Percentiles rank a stretch among this genome's conserved stretches.
These are phyloP conservation scores for Myrmophylax atrothorax DNA, from an alignment of 2,113 vertebrate species.

Conservation along the genomic window DNA sequence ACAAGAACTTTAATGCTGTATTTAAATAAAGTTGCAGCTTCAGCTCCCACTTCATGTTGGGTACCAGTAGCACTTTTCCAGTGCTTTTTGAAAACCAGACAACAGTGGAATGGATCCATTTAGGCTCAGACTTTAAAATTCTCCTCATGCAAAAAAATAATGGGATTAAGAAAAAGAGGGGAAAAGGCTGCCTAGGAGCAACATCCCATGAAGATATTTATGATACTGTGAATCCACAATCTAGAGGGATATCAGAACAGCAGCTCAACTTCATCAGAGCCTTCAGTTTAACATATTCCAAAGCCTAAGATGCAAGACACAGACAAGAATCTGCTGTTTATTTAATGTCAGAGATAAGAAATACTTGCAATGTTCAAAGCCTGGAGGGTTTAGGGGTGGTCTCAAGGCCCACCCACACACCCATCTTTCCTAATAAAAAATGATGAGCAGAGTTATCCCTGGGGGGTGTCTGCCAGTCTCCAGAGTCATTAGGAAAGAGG, in stretches of 20 bases:
- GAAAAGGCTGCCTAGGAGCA: neutral
- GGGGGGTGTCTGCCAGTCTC: neutral
- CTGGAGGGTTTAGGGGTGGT: neutral
- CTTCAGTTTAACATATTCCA: neutral
- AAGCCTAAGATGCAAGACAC: neutral
- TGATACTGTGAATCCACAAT: neutral
- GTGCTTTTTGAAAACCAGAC: neutral
- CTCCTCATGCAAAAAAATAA: neutral
- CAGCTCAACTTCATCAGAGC: neutral
- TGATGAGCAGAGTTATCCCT: neutral
- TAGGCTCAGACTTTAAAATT: neutral
- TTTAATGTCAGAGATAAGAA: neutral
- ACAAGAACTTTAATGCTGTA: neutral
- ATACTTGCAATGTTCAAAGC: neutral
- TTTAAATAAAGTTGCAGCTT: neutral
- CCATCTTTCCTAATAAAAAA: neutral
- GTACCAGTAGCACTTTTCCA: neutral
- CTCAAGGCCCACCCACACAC: neutral
- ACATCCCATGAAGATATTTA: neutral
- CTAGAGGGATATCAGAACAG: fast-evolving
- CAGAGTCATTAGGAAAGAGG: neutral
- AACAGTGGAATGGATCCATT: neutral
- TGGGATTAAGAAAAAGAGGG: neutral
- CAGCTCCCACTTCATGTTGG: neutral
- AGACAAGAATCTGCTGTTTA: neutral